phyloP scores from a whole-genome alignment of 2,113 vertebrate species.

The Mus musculus region DNA sequence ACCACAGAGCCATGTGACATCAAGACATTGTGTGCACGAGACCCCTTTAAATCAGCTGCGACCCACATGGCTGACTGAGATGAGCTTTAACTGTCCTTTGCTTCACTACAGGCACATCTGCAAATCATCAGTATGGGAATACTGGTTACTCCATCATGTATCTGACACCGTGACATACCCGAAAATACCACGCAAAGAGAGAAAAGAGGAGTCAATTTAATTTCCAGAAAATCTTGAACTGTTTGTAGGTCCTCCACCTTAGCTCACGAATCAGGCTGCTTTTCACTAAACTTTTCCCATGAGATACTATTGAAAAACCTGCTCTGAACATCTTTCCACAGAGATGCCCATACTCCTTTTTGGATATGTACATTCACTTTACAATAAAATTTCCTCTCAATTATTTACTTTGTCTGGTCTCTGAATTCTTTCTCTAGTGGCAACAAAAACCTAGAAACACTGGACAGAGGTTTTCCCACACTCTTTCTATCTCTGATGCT shows the following conservation, averaged over 20 bases:
- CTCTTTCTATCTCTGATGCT: neutral
- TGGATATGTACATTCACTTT: too few relatives aligned
- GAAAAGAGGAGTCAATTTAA: neutral
- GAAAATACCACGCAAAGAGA: neutral
- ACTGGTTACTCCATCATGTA: neutral
- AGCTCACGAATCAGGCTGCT: neutral
- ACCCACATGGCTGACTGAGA: neutral
- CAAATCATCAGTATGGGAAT: neutral
- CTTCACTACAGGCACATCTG: neutral
- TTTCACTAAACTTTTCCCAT: neutral
- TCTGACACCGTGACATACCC: neutral
- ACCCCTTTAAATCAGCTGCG: neutral
- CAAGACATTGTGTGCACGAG: neutral
- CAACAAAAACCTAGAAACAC: neutral
- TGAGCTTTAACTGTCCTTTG: neutral
- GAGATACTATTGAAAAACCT: neutral
- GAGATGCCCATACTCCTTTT: neutral
- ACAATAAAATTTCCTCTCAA: neutral
- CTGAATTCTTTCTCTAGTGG: neutral
- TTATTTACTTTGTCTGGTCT: neutral
- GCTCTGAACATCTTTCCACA: neutral
- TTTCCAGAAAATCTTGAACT: neutral
- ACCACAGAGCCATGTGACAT: neutral
- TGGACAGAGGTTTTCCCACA: neutral
- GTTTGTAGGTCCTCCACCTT: neutral